Evolutionary conservation across 2,113 vertebrate species (phyloP), one percentile per base, ranked within the genome.

Genomic region (Romanogobio albipinnatus): DNA sequence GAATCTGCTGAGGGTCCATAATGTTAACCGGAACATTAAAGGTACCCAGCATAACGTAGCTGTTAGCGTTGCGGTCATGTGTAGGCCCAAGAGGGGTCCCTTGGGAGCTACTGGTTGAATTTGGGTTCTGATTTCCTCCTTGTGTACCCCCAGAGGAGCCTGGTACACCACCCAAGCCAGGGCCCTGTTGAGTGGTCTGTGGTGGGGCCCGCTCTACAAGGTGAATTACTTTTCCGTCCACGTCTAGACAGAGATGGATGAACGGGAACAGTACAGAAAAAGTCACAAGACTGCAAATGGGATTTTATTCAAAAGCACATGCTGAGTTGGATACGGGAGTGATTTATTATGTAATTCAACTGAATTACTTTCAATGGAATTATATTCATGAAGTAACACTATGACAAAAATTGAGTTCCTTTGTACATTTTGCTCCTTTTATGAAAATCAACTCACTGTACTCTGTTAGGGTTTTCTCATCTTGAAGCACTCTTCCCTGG

Each of bases 11-110:
- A 1, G 94, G 94, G 73, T 95, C 95, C 93, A 96, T 95, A 86
- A 96, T 91, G 91, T 97, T 97, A 87, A 97, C 96, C 8, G 96
- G 97, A 49, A 98, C 93, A 91, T 98, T 98, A 92, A 98, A 97
- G 77, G 97, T 97, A 85, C 97, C 97, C 53, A 98, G 95, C 97
- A 98, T 98, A 43, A 98, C 96, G 59, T 98, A 98, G 94, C 96
- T 97, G 94, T 97, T 97, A 78, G 96, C 96, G 15, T 97, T 98
- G 85, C 96, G 95, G 88, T 98, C 97, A 2, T 97, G 96, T 24
- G 95, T 95, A 29, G 93, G 89, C 64, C 95, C 92, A 56, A 95
- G 95, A 29, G 95, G 89, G 1, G 91, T 78, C 5, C 82, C 82
- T 78, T 88, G 87, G 84, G 85, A 78, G 59, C 93, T 93, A 3